Conservation (phyloP, 2,888 invertebrate genomes). For the Drosophila prolongata region DNA sequence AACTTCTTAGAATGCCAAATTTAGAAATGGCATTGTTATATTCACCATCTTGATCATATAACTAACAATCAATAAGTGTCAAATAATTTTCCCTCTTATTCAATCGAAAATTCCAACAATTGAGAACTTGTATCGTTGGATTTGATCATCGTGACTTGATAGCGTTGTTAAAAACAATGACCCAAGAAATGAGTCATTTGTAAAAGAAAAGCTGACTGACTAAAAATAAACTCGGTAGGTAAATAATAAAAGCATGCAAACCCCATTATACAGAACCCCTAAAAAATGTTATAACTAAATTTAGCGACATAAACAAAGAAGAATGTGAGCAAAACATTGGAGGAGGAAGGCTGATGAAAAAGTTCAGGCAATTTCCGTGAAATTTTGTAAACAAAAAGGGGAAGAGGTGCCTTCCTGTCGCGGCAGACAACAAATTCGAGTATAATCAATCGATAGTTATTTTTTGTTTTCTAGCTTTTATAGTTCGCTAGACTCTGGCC, state of each 20-base stretch:
- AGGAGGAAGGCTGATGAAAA: constrained; percentile 14
- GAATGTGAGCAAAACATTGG: constrained; percentile 4
- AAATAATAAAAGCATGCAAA: constrained; percentile 3
- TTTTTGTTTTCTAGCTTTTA: constrained; percentile 8
- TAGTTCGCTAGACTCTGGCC: constrained; percentile 4
- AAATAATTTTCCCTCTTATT: neutral
- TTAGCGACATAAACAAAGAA: constrained; percentile 31
- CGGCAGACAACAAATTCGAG: constrained; percentile 10
- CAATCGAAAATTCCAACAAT: neutral
- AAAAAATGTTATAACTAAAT: constrained; percentile 12
- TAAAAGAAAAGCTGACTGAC: neutral
- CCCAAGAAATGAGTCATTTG: constrained; percentile 7
- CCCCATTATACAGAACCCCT: neutral
- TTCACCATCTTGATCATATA: neutral
- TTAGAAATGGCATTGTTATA: too few relatives aligned
- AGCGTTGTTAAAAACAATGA: constrained; percentile 7
- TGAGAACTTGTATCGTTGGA: neutral
- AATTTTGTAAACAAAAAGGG: constrained; percentile 28
- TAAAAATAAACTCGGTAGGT: constrained; percentile 4
- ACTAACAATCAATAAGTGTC: neutral
- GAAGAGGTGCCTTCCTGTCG: neutral
- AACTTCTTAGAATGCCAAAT: too few relatives aligned
- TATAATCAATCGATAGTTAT: constrained; percentile 39
- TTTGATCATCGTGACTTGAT: neutral
- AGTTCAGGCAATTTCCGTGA: constrained; percentile 31